Evolutionary conservation across 1,140 invertebrate species (phyloP), one percentile per base, ranked within the genome.

Genomic region (Augochlora pura): DNA sequence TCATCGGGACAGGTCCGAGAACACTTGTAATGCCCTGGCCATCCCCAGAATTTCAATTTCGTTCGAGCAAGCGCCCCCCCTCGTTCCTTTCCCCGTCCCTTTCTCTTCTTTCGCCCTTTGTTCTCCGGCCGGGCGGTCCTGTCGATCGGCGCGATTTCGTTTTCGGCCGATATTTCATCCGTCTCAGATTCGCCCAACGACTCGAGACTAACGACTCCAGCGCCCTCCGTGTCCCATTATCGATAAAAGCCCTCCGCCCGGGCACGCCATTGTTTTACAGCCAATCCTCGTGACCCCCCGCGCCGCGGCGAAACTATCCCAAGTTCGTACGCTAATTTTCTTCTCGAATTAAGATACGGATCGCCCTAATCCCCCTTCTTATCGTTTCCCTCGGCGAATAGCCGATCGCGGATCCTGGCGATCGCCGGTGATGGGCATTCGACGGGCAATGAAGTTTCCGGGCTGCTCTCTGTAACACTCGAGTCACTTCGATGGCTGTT

Each of bases 21-120:
- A 82, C 57, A 67, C 46, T 67, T 25, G 52, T 79, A 79, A 73
- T 46, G 25, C 49, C 38, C 0, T 6, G 21, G 9, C 46, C 46
- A 57, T 38, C 57, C 46, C 73, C 57, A 63, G 76, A 82, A 57
- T 68, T 82, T 79, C 80, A 68, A 82, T 79, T 82, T 72, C 16
- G 52, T 27, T 16, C 63, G 42, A n/a, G 49, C 69, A 39, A 21
- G 67, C 46, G 10, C 5, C 49, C 1, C 4, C 32, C 32, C 1
- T 32, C 32, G n/a, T n/a, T 4, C 32, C 32, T 32, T 32, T 4
- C 32, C 32, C 7, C 7, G 52, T 4, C 16, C 46, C 65, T 18
- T 67, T 49, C 16, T 23, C 1, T 32, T 21, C 59, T 16, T 18
- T 5, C 23, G 25, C 59, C 65, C 14, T 18, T 21, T 12, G 4